These are phyloP conservation scores for Papilio gigon DNA, from an alignment of 2,888 invertebrate species.

Conservation along the genomic window DNA sequence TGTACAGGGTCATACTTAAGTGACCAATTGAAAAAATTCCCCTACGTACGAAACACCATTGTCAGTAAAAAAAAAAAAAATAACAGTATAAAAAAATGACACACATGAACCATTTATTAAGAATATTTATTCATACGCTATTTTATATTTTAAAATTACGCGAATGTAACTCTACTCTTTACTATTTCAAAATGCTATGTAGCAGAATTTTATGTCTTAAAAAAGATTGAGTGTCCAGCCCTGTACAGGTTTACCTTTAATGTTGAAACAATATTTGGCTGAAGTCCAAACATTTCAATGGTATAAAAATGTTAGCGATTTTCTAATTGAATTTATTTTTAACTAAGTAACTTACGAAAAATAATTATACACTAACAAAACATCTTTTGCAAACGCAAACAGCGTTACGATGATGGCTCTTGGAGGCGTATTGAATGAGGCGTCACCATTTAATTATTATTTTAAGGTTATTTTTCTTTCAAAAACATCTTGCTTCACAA, in stretches of 20 bases:
- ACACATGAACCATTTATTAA: too few species aligned
- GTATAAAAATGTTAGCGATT: slow-evolving; percentile 44
- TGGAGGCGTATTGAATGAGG: too few species aligned
- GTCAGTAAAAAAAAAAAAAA: too few species aligned
- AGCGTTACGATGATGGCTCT: too few species aligned
- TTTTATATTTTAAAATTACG: too few species aligned
- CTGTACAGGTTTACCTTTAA: slow-evolving; percentile 46
- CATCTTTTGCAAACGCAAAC: slow-evolving; percentile 42
- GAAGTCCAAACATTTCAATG: slow-evolving; percentile 47
- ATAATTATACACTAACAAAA: slow-evolving; percentile 60
- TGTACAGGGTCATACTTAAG: slow-evolving; percentile 28
- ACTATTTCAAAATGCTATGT: background rate
- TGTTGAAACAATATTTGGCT: slow-evolving; percentile 49
- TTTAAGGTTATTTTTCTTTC: too few species aligned
- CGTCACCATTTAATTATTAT: too few species aligned
- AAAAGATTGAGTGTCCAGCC: slow-evolving; percentile 42
- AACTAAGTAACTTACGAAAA: slow-evolving; percentile 62
- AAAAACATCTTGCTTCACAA: too few species aligned
- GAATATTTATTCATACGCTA: too few species aligned
- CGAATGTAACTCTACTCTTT: background rate
- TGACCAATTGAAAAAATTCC: background rate
- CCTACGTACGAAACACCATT: background rate
- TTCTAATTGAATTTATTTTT: slow-evolving; percentile 62
- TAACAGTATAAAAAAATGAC: too few species aligned
- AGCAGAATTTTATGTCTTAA: background rate